Evolutionary conservation across 2,797 vertebrate genomes (phyloP).

Genomic region (Tarsius wallacei): DNA sequence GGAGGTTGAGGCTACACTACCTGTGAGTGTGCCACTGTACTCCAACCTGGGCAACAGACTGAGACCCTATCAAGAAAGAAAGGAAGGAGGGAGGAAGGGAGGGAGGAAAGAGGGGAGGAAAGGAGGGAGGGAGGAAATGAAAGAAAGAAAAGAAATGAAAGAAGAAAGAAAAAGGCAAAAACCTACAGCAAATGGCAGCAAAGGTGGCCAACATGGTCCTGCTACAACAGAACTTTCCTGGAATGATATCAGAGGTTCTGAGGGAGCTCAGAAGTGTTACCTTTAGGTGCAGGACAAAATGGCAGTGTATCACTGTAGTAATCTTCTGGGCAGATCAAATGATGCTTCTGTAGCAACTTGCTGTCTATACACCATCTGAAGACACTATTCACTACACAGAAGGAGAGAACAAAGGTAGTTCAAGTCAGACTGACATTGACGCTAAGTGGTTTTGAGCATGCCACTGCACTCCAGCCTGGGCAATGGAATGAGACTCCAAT

Average conservation of each 20-base stretch:
- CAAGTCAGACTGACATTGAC: accelerated
- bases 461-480: no score
- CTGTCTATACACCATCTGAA: slow-evolving; percentile 94
- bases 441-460: not conserved
- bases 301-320: slow-evolving; percentile 90
- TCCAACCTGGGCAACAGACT: no score
- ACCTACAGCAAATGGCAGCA: not conserved
- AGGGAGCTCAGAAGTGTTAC: slow-evolving; percentile 87
- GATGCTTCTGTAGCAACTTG: slow-evolving; percentile 92
- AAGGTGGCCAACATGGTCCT: not conserved
- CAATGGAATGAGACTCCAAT: no score
- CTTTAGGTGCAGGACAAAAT: slow-evolving; percentile 90
- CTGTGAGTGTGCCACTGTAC: no score
- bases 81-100: no score
- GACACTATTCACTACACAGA: slow-evolving; percentile 91
- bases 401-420: not conserved
- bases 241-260: accelerated
- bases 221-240: not conserved
- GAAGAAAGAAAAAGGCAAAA: not conserved
- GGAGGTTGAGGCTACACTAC: no score
- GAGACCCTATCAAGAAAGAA: no score
- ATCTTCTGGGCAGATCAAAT: slow-evolving; percentile 94
- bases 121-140: no score
- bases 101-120: no score
- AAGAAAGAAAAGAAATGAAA: not conserved